Evolutionary conservation across 2,888 invertebrate species (phyloP), one percentile per base, ranked within the genome.

Genomic region (Agonopterix heracliana): DNA sequence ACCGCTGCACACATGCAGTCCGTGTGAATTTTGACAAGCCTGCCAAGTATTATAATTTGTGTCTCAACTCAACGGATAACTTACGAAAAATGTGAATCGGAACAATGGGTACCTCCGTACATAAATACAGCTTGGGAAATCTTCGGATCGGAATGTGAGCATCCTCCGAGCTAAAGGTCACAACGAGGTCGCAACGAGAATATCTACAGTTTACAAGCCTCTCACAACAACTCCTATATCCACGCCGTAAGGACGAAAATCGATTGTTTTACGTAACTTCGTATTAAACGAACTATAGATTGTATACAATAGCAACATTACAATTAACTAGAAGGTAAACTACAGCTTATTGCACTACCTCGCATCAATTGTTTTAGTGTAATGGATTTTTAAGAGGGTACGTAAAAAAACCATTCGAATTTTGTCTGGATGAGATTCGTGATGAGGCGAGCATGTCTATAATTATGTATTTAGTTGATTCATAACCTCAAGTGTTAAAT

Each of bases 71-170:
- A 7, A 26, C 26, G 26, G 26, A 5, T 26, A 26, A 26, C 26
- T 26, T 26, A 38, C 38, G 38, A 14, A 44, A 44, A 44, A n/a
- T n/a, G 17, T 26, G 9, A 10, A 9, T 44, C 43, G 34, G 34
- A 46, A 46, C 46, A 41, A 41, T 46, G 41, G 14, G 40, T 51
- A 53, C 57, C 12, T 41, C 12, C 9, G 55, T 53, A 64, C 68
- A 72, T 70, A 66, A 76, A 64, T 67, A 61, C 66, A 60, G 70
- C 69, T 75, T 80, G 75, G 74, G 74, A 69, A 72, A 71, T 63
- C 68, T 71, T 74, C 66, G 67, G 69, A 63, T 73, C 62, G 84
- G 84, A 85, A 87, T 85, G 83, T 78, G 77, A 71, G 75, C 81
- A 84, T 83, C 83, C 78, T 81, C 76, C 50, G 53, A 60, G 58